Base-by-base conservation (phyloP, 2,113 vertebrate genomes). In the Mixornis gularis region DNA sequence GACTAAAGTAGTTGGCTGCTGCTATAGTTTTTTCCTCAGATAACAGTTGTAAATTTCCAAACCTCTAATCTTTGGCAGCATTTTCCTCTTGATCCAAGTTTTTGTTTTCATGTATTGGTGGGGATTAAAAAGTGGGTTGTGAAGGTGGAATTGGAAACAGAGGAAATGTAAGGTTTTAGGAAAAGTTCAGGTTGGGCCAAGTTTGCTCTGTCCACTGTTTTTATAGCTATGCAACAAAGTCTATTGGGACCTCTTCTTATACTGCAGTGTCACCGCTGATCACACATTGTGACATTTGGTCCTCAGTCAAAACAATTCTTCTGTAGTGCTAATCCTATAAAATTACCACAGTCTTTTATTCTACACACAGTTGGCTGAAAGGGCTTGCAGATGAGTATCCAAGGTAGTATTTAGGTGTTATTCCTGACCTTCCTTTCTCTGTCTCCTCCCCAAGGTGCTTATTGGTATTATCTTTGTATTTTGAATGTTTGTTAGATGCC, bases 71-170 rank as follows among this genome's bases (percentile, higher is more conserved):
- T 95, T 79, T 81, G 87, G 20, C 70, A 80, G 63, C 52, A 48
- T 95, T 95, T 90, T 65, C 70, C 44, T 82, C 94, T 95, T 95
- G 79, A 92, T 95, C 92, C 74, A 95, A n/a, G 63, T 91, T 95
- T 95, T 85, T 85, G 38, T 95, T 97, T 96, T 87, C 51, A 29
- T 86, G 62, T 92, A 58, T 90, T 95, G 18, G 40, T 74, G 51
- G 62, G 87, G 84, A 87, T 97, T 96, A 96, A 86, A 95, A 94
- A 83, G 43, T n/a, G 79, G 56, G 43, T 90, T 94, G 51, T 41
- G 52, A 93, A 93, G 89, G 59, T 74, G 73, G 74, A 94, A 88
- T n/a, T 89, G 40, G 86, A 96, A 97, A 93, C 88, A 93, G 84
- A 94, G 89, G 92, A 96, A 92, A 94, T 52, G 63, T 94, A 53